Conservation (phyloP, 2,797 vertebrate species). For the Anguilla megastoma region DNA sequence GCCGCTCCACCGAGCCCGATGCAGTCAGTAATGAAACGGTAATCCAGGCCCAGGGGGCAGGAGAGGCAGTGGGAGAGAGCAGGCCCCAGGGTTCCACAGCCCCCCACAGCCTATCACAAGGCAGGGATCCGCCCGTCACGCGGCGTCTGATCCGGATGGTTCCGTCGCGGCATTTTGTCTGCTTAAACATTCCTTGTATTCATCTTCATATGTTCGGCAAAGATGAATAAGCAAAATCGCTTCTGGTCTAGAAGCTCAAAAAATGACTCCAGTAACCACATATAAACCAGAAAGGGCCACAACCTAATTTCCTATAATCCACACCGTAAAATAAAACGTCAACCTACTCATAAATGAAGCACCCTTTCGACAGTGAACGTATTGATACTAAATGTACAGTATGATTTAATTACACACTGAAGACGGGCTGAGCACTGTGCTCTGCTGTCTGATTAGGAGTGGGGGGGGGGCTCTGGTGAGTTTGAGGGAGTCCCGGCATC, state of each 20-base stretch:
- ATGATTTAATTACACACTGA: background rate
- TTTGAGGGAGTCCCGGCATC: background rate
- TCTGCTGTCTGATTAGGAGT: background rate
- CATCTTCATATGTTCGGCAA: background rate
- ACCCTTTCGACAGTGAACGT: background rate
- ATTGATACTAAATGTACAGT: background rate
- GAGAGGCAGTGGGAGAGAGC: background rate
- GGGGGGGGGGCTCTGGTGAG: background rate
- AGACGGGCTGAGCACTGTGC: background rate
- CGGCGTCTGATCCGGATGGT: background rate
- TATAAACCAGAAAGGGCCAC: background rate
- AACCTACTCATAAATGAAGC: background rate
- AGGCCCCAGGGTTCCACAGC: background rate
- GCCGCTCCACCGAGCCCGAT: background rate
- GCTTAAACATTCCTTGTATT: background rate
- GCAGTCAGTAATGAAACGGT: background rate
- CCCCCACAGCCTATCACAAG: background rate
- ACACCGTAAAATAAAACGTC: background rate
- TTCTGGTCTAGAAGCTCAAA: too few relatives aligned
- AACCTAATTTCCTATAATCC: background rate
- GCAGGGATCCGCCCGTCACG: background rate
- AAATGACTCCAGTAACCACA: background rate
- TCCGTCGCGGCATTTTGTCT: background rate
- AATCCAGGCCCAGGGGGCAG: background rate
- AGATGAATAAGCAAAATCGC: background rate